phyloP scores from a whole-genome alignment of 2,888 invertebrate genomes.

The Parnassius mnemosyne region DNA sequence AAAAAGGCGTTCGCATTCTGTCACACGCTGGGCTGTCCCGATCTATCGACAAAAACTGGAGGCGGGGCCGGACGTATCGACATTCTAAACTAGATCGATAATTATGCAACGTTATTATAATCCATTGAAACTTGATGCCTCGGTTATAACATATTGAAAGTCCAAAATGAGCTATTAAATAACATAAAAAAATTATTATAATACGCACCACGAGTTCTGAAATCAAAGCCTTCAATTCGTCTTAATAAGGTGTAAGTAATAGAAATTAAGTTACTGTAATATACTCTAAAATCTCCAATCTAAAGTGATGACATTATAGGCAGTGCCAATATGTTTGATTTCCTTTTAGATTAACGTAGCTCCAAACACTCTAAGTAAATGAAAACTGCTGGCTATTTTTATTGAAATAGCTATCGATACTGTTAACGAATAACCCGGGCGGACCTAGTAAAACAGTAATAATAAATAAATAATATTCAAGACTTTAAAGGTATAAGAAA shows the following conservation, averaged over 20 bases:
- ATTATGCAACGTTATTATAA: constrained; percentile 22
- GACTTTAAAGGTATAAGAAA: constrained; percentile 4
- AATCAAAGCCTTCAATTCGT: too few relatives aligned
- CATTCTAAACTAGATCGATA: constrained; percentile 24
- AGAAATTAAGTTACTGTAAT: not conserved
- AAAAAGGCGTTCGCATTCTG: constrained; percentile 35
- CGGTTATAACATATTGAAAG: not conserved
- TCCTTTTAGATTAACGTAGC: too few relatives aligned
- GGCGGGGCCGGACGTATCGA: constrained; percentile 39
- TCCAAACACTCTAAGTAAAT: too few relatives aligned
- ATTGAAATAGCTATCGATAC: too few relatives aligned
- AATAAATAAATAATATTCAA: constrained; percentile 1
- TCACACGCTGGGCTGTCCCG: constrained; percentile 29
- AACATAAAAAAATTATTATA: too few relatives aligned
- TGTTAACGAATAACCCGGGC: not conserved
- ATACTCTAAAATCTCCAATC: not conserved
- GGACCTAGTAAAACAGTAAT: not conserved
- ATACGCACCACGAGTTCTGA: too few relatives aligned
- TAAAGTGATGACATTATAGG: not conserved
- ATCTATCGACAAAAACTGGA: constrained; percentile 33
- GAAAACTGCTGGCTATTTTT: too few relatives aligned
- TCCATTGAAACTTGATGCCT: constrained; percentile 1
- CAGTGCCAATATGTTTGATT: not conserved
- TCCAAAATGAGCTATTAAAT: too few relatives aligned
- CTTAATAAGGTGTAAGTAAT: too few relatives aligned